Percentiles rank a stretch among this genome's conserved stretches.
Evolutionary conservation across 1,140 invertebrate species (phyloP).

Genomic region (Ostrea edulis): DNA sequence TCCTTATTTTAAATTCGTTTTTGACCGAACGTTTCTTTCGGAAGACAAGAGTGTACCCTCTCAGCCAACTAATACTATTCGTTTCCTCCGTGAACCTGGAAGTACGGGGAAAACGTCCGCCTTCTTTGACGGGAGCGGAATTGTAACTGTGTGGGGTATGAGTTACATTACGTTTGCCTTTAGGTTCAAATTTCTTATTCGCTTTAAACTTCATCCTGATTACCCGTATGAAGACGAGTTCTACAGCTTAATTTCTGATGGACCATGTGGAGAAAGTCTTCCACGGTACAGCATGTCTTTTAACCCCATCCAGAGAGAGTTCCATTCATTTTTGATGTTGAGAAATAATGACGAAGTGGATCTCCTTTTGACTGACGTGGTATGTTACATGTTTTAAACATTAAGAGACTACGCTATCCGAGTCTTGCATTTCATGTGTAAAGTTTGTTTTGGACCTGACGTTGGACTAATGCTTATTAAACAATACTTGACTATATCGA

Average conservation of each 20-base stretch:
- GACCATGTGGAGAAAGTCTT: constrained; percentile 42
- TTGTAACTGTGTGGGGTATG: constrained; percentile 54
- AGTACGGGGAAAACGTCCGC: constrained; percentile 45
- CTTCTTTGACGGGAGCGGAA: constrained; percentile 39
- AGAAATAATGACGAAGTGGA: constrained; percentile 25
- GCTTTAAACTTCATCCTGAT: constrained; percentile 42
- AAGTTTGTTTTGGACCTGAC: background rate
- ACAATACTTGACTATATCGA: background rate
- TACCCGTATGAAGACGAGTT: constrained; percentile 47
- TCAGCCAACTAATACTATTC: constrained; percentile 38
- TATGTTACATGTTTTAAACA: background rate
- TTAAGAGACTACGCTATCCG: background rate
- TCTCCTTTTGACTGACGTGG: constrained; percentile 39
- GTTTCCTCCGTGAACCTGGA: constrained; percentile 31
- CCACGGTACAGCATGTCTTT: constrained; percentile 49
- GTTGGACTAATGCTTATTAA: too few relatives aligned
- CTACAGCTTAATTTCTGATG: constrained; percentile 56
- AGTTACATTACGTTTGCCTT: constrained; percentile 54
- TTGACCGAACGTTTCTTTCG: constrained; percentile 46
- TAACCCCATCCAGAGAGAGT: constrained; percentile 42
- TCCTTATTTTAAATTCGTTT: constrained; percentile 51
- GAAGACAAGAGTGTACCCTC: constrained; percentile 49
- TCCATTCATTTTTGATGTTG: constrained; percentile 38
- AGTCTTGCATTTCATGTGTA: background rate
- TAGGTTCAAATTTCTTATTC: constrained; percentile 50